Percentiles rank a stretch among this genome's conserved stretches.
Conservation (phyloP, 1,140 invertebrate species). For the Neotoxoptera formosana region DNA sequence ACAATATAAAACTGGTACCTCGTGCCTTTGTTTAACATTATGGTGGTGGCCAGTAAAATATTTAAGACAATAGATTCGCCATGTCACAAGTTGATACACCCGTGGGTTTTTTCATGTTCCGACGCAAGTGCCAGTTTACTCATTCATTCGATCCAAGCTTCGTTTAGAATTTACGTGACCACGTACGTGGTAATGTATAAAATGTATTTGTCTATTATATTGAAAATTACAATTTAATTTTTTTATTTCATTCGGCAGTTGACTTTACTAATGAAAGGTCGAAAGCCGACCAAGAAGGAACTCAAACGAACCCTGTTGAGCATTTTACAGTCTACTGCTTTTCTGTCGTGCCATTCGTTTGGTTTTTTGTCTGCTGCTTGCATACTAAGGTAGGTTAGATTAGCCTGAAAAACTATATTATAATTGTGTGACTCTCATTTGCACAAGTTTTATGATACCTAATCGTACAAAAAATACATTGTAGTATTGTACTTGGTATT, state of each 20-base stretch:
- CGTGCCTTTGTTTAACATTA: neutral
- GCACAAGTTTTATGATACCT: neutral
- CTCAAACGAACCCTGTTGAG: conserved; percentile 72
- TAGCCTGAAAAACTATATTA: neutral
- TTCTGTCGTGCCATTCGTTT: conserved; percentile 78
- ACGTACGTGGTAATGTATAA: conserved; percentile 72
- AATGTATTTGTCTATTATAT: conserved; percentile 39
- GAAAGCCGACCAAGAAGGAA: conserved; percentile 71
- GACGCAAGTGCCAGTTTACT: conserved; percentile 73
- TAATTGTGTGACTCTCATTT: neutral
- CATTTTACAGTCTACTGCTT: conserved; percentile 78
- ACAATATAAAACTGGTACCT: neutral
- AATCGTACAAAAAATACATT: neutral
- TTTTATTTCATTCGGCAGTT: conserved; percentile 67
- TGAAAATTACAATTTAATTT: neutral
- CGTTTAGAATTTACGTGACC: conserved; percentile 77
- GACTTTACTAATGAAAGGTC: conserved; percentile 73
- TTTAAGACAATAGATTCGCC: conserved; percentile 65
- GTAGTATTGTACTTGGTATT: neutral
- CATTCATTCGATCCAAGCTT: conserved; percentile 71
- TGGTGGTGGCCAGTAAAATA: conserved; percentile 61
- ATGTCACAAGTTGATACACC: conserved; percentile 79
- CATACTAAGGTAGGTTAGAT: conserved; percentile 70
- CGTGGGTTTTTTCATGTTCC: conserved; percentile 78
- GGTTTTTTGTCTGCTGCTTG: conserved; percentile 77